A percentile compares a stretch with the other conserved stretches of the same genome.
Evolutionary conservation across 2,888 invertebrate species (phyloP).

Genomic region (Thymelicus sylvestris): DNA sequence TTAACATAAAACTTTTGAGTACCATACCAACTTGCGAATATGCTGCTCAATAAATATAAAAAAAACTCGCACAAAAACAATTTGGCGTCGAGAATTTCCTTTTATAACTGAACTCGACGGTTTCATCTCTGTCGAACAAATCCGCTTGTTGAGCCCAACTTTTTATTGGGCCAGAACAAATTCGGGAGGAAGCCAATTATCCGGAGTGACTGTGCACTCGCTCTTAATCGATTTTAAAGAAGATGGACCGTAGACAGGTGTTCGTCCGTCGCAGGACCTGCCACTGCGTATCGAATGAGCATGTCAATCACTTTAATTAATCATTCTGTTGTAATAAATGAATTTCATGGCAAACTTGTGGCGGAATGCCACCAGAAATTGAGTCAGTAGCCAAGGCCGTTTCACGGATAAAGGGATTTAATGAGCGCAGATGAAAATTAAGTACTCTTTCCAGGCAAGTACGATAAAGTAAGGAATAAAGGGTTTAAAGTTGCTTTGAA

Average conservation of each 20-base stretch:
- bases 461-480: conserved; percentile 10
- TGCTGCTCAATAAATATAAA: conserved; percentile 11
- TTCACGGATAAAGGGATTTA: conserved; percentile 18
- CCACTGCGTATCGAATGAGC: conserved; percentile 73
- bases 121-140: conserved; percentile 31
- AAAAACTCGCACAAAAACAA: conserved; percentile 25
- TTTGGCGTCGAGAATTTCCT: conserved; percentile 33
- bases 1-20: too few relatives aligned
- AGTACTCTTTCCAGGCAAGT: conserved; percentile 8
- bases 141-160: conserved; percentile 29
- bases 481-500: conserved; percentile 12
- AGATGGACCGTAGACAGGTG: conserved; percentile 68
- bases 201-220: conserved; percentile 74
- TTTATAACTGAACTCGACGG: conserved; percentile 22
- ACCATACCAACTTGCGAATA: conserved; percentile 7
- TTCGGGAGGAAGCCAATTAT: conserved; percentile 74
- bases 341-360: conserved; percentile 51
- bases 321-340: conserved; percentile 66
- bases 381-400: conserved; percentile 31
- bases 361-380: conserved; percentile 41
- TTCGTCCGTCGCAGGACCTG: conserved; percentile 63
- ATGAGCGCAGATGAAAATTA: conserved; percentile 17
- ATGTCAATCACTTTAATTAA: conserved; percentile 80
- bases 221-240: conserved; percentile 71
- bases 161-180: conserved; percentile 60